Evolutionary conservation across 2,113 vertebrate species (phyloP), one percentile per base, ranked within the genome.

Genomic region (Hymenochirus boettgeri): DNA sequence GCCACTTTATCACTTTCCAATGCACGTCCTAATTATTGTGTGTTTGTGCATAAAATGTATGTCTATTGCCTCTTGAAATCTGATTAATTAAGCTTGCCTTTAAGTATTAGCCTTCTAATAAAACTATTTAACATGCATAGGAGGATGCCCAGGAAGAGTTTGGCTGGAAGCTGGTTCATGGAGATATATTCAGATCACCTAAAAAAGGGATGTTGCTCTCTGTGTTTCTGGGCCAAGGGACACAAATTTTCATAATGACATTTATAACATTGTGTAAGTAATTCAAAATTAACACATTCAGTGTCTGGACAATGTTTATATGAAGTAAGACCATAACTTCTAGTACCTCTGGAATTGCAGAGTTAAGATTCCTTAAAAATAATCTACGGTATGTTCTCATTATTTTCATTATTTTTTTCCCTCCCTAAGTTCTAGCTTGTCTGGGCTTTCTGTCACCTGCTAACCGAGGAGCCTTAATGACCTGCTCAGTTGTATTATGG

Each of bases 181-280:
- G 79, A 73, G 86, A 90, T 70, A 77, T 89, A 45, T 86, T 87
- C 47, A 75, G 82, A 78, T 77, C 90, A 2, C 89, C 89, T 26
- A 83, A 82, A 73, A 91, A 84, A 54, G 89, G 87, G 60, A 95
- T 97, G 91, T 53, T 94, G 65, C 77, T 95, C 7, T 93, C 90
- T 23, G 88, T 93, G 62, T 92, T 95, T 72, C 77, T 97, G 4
- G 92, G 92, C 59, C 92, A 95, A 80, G 93, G 94, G 78, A 90
- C 85, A 0, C 91, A 95, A 74, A 88, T 94, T 80, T 93, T 93
- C 77, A 93, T 95, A 73, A 92, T 94, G 91, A 91, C 86, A 0
- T 93, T 95, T 79, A 92, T 92, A 80, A 96, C 92, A 13, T 88
- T 94, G 48, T 92, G 94, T 97, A 83, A 93, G 92, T 75, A 74